These are phyloP conservation scores for Ctenoplectra terminalis DNA, from an alignment of 1,140 invertebrate species.

Conservation along the genomic window DNA sequence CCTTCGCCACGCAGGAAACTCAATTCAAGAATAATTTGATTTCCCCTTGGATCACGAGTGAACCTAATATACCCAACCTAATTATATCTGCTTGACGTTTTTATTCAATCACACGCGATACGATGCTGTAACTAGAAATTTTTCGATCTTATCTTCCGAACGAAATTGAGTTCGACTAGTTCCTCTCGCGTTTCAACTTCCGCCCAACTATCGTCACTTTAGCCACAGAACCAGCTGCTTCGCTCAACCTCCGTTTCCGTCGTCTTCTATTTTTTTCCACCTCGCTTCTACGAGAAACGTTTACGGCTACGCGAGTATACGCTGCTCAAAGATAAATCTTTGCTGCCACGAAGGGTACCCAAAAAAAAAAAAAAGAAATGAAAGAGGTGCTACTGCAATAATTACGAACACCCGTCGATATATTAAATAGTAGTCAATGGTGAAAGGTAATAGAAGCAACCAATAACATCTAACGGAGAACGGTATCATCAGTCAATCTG, in stretches of 20 bases:
- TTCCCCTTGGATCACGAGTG: slow-evolving; percentile 1
- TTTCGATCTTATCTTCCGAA: background rate
- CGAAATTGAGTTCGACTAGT: slow-evolving; percentile 27
- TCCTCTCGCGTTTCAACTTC: slow-evolving; percentile 29
- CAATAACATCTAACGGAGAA: slow-evolving; percentile 68
- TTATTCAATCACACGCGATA: slow-evolving; percentile 22
- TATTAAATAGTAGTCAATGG: slow-evolving; percentile 25
- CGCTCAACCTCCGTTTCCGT: slow-evolving; percentile 2
- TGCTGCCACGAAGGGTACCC: background rate
- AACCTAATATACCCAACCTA: too few species aligned
- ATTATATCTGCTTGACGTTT: background rate
- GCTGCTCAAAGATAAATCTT: slow-evolving; percentile 7
- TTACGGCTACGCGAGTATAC: background rate
- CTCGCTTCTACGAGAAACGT: background rate
- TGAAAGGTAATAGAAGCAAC: slow-evolving; percentile 54
- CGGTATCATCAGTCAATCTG: slow-evolving; percentile 70
- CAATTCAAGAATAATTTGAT: slow-evolving; percentile 11
- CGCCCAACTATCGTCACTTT: slow-evolving; percentile 24
- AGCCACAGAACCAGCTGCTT: background rate
- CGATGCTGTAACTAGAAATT: slow-evolving; percentile 7
- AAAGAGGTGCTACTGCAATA: slow-evolving; percentile 26
- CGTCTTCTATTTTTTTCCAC: slow-evolving; percentile 1
- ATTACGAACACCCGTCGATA: slow-evolving; percentile 49
- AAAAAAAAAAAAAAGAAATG: background rate
- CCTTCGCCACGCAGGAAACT: background rate